phyloP scores from a whole-genome alignment of 2,113 vertebrate genomes.

The Nerophis lumbriciformis region DNA sequence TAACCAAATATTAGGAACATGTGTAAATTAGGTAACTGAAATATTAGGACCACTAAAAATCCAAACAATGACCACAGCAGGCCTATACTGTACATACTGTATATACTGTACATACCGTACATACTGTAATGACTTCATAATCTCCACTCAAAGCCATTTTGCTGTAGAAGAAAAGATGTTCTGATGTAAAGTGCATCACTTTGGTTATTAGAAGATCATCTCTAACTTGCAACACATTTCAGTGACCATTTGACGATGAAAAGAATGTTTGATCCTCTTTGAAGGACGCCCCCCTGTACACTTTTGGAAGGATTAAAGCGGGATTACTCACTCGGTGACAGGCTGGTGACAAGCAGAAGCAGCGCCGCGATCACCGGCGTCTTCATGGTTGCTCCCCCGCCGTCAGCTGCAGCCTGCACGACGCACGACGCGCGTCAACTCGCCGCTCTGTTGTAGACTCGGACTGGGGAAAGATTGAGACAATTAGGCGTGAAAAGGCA shows the following conservation, averaged over 20 bases:
- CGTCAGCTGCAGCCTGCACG: constrained; percentile 37
- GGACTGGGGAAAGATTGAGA: constrained; percentile 2
- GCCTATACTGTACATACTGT: too few species aligned
- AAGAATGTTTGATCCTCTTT: background rate
- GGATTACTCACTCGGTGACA: constrained; percentile 59
- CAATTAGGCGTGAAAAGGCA: background rate
- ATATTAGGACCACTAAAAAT: too few species aligned
- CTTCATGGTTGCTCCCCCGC: constrained; percentile 55
- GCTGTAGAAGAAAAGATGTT: too few species aligned
- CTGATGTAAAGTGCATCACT: too few species aligned
- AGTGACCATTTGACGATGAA: background rate
- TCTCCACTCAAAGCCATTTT: too few species aligned
- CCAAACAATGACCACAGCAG: too few species aligned
- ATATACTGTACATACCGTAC: too few species aligned
- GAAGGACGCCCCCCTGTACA: constrained; percentile 2
- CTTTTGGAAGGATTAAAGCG: background rate
- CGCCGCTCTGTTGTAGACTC: constrained; percentile 8
- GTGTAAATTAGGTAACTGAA: too few species aligned
- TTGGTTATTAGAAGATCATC: too few species aligned
- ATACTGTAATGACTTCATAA: too few species aligned
- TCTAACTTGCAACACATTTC: too few species aligned
- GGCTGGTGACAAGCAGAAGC: constrained; percentile 59
- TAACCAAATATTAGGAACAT: too few species aligned
- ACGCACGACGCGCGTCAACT: constrained; percentile 48
- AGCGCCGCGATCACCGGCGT: constrained; percentile 56